Conservation (phyloP, 2,888 invertebrate species). For the Drosophila lutescens region DNA sequence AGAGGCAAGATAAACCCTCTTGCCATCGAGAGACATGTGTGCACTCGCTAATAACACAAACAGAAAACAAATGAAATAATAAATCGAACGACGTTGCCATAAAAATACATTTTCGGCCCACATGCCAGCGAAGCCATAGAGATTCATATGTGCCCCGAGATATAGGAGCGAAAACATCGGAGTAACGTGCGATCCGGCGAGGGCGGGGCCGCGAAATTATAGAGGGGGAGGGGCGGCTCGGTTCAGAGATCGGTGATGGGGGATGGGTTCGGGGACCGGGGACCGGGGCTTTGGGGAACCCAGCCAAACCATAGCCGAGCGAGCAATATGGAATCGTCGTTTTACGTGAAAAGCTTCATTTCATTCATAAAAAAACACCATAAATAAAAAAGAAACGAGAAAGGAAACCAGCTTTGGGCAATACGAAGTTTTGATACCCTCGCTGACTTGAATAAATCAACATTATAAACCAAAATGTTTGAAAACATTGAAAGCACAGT, state of each 20-base stretch:
- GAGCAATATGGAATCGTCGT: constrained; percentile 43
- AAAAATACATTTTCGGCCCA: constrained; percentile 78
- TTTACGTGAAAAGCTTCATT: constrained; percentile 77
- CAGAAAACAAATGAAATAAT: constrained; percentile 57
- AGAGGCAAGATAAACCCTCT: constrained; percentile 10
- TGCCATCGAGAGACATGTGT: constrained; percentile 3
- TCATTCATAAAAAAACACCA: constrained; percentile 77
- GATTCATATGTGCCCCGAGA: constrained; percentile 76
- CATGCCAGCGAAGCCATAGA: constrained; percentile 71
- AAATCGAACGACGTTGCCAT: constrained; percentile 71
- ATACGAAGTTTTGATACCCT: constrained; percentile 3
- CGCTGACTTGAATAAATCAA: too few relatives aligned
- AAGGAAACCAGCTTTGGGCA: neutral
- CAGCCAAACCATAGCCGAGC: constrained; percentile 8
- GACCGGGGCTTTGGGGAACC: constrained; percentile 1
- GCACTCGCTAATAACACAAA: constrained; percentile 28
- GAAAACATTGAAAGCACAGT: too few relatives aligned
- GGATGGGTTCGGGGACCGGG: neutral
- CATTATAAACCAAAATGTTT: too few relatives aligned
- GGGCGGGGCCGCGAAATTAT: constrained; percentile 18
- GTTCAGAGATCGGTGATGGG: neutral
- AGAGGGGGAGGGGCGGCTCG: neutral
- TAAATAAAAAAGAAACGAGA: constrained; percentile 18
- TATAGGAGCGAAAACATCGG: constrained; percentile 53
- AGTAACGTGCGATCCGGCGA: constrained; percentile 55